Evolutionary conservation across 2,797 vertebrate species (phyloP).

Genomic region (Smutsia temminckii): DNA sequence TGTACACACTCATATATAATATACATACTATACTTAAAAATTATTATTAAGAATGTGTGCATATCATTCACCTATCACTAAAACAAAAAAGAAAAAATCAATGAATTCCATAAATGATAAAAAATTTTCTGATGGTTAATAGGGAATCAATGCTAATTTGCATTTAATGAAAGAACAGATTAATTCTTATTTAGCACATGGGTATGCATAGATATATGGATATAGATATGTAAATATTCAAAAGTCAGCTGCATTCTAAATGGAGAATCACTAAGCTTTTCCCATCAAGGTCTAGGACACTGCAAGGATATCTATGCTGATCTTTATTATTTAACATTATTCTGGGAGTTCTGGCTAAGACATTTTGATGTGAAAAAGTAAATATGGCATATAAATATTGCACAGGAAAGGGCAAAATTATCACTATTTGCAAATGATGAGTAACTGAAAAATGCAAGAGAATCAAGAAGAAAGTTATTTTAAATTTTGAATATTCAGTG

Average conservation of each 20-base stretch:
- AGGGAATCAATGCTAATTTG: not conserved
- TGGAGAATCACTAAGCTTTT: not conserved
- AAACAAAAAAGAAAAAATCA: not conserved
- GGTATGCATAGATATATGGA: constrained; percentile 8
- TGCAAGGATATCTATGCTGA: not conserved
- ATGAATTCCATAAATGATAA: not conserved
- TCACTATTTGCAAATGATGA: not conserved
- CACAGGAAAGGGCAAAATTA: not conserved
- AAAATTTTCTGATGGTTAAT: not conserved
- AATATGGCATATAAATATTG: not conserved
- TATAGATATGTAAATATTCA: constrained; percentile 33
- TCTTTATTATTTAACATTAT: not conserved
- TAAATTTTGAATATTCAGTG: not conserved
- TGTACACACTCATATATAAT: too few species aligned
- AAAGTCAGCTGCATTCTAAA: constrained; percentile 39
- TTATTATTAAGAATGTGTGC: not conserved
- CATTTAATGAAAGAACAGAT: constrained; percentile 23
- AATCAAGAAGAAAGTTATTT: not conserved
- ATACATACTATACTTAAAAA: not conserved
- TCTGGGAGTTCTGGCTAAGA: not conserved
- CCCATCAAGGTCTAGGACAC: not conserved
- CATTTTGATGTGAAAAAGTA: not conserved
- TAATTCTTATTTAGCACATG: not conserved
- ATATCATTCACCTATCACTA: not conserved
- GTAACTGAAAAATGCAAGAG: not conserved